phyloP scores from a whole-genome alignment of 2,797 vertebrate genomes.

The Stomatorhinus walkeri region DNA sequence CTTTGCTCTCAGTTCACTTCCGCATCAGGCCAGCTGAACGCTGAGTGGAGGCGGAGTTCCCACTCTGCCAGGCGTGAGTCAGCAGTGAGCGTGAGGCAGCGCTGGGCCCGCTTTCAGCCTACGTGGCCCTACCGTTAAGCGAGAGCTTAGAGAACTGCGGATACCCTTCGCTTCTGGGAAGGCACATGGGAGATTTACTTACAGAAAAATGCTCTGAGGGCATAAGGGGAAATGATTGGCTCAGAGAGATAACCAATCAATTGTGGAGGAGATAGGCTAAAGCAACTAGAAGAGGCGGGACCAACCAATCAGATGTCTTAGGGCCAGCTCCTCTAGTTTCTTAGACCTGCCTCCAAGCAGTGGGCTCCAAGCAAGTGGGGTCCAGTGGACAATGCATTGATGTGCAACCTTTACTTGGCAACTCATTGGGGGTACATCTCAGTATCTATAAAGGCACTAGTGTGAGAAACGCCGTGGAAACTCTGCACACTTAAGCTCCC shows the following conservation, averaged over 20 bases:
- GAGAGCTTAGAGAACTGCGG: neutral
- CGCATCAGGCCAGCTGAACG: neutral
- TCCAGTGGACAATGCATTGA: neutral
- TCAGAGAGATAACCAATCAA: neutral
- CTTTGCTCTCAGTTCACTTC: neutral
- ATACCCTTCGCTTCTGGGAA: neutral
- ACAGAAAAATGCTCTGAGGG: neutral
- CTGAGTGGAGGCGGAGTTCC: neutral
- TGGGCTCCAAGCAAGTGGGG: neutral
- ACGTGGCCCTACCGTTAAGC: neutral
- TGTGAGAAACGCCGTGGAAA: neutral
- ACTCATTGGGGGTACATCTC: neutral
- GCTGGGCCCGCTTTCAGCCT: neutral
- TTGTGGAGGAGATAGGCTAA: neutral
- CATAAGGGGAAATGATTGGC: neutral
- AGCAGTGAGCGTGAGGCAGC: neutral
- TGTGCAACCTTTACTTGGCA: neutral
- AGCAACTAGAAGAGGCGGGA: neutral
- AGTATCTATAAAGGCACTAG: neutral
- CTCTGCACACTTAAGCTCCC: neutral
- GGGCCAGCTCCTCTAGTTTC: neutral
- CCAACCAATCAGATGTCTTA: neutral
- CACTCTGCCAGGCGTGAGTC: neutral
- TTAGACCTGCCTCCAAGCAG: neutral
- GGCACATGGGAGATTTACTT: neutral